phyloP scores from a whole-genome alignment of 2,113 vertebrate species.

The Pterocles orientalis region DNA sequence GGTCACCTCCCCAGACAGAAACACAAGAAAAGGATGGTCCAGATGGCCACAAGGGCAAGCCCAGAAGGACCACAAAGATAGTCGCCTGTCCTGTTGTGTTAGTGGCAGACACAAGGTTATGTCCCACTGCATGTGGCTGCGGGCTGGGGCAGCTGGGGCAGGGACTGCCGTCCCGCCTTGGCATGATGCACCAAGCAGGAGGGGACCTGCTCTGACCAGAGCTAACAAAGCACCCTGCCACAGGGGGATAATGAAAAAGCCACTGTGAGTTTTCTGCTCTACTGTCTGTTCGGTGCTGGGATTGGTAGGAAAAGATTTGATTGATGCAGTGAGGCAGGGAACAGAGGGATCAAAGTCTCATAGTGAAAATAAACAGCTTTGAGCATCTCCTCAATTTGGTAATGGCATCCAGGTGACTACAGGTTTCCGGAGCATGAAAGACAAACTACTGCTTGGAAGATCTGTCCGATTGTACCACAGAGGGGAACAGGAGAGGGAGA shows the following conservation, averaged over 20 bases:
- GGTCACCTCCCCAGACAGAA: background rate
- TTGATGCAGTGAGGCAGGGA: background rate
- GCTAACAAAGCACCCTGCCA: background rate
- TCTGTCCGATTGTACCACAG: background rate
- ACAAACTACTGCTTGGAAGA: background rate
- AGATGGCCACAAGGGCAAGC: background rate
- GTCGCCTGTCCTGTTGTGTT: background rate
- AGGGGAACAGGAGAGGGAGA: slow-evolving; percentile 18
- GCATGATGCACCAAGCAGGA: background rate
- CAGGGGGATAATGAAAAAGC: background rate
- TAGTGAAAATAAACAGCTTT: background rate
- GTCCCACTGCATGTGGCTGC: rapidly evolving
- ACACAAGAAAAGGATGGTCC: background rate
- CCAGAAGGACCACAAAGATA: background rate
- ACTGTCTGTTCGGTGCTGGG: background rate
- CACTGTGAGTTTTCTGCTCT: background rate
- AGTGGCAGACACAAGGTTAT: background rate
- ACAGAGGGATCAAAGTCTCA: background rate
- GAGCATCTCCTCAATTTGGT: background rate
- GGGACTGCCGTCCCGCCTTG: rapidly evolving
- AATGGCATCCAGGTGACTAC: background rate
- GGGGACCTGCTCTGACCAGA: background rate
- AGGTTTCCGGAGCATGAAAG: background rate
- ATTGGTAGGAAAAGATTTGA: background rate
- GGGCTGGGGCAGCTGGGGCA: background rate